phyloP scores from a whole-genome alignment of 2,888 invertebrate genomes.

The Diploptera punctata region DNA sequence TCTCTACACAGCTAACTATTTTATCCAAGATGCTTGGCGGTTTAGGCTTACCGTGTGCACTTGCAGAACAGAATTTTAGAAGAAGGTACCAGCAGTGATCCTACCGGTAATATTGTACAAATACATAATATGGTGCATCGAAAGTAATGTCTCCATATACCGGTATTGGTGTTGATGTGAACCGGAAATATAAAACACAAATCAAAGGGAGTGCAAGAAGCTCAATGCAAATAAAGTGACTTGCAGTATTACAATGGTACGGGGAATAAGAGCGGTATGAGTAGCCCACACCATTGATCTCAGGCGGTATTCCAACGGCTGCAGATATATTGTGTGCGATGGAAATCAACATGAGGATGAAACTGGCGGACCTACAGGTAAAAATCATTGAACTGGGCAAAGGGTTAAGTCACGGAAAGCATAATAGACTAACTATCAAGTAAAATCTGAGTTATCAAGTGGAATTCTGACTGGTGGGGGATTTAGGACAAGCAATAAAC shows the following conservation, averaged over 20 bases:
- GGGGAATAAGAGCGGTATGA: slow-evolving; percentile 35
- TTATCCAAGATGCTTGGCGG: slow-evolving; percentile 47
- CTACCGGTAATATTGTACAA: background rate
- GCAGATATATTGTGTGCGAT: slow-evolving; percentile 66
- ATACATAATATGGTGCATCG: background rate
- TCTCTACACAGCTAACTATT: background rate
- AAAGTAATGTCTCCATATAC: slow-evolving; percentile 32
- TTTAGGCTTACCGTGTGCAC: slow-evolving; percentile 78
- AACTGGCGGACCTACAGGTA: slow-evolving; percentile 79
- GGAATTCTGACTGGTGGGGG: too few species aligned
- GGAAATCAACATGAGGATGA: slow-evolving; percentile 82
- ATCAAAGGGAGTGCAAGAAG: slow-evolving; percentile 49
- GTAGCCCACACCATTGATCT: slow-evolving; percentile 35
- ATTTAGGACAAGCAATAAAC: too few species aligned
- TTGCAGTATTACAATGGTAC: slow-evolving; percentile 45
- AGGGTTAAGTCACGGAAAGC: too few species aligned
- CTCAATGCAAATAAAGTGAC: slow-evolving; percentile 52
- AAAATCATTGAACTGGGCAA: too few species aligned
- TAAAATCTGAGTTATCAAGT: too few species aligned
- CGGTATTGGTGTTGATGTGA: slow-evolving; percentile 43
- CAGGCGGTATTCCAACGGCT: slow-evolving; percentile 1
- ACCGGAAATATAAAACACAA: slow-evolving; percentile 47
- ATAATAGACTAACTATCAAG: too few species aligned
- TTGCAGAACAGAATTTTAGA: slow-evolving; percentile 86
- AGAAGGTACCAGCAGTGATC: slow-evolving; percentile 55